Conservation (phyloP, 2,888 invertebrate genomes). For the Lepidocyrtoides sp. region DNA sequence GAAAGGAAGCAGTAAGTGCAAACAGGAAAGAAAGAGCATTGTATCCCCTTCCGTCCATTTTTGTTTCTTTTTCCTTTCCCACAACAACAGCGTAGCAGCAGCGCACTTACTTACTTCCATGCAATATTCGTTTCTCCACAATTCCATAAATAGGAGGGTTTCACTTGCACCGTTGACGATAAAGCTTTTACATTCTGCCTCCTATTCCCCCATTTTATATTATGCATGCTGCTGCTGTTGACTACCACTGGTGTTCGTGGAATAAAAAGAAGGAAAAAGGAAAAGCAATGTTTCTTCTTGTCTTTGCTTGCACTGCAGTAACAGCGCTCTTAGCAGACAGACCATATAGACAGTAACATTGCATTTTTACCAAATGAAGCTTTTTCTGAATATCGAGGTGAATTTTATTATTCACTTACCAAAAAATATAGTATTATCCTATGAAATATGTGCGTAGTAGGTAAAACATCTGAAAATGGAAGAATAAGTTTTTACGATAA, state of each 20-base stretch:
- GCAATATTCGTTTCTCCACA: no score
- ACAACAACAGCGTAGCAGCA: no score
- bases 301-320: neutral
- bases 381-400: no score
- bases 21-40: conserved; percentile 27
- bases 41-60: neutral
- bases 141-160: no score
- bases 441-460: no score
- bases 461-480: no score
- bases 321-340: conserved; percentile 38
- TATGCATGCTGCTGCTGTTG: neutral
- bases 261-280: neutral
- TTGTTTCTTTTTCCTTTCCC: neutral
- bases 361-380: no score
- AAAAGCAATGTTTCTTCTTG: conserved; percentile 30
- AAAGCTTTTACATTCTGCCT: neutral
- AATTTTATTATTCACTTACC: no score
- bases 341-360: neutral
- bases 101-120: no score
- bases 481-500: no score
- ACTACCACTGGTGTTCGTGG: neutral
- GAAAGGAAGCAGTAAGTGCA: conserved; percentile 3
- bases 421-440: no score
- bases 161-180: no score
- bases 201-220: neutral